Evolutionary conservation across 2,113 vertebrate genomes (phyloP).

Genomic region (Cnemophilus loriae): DNA sequence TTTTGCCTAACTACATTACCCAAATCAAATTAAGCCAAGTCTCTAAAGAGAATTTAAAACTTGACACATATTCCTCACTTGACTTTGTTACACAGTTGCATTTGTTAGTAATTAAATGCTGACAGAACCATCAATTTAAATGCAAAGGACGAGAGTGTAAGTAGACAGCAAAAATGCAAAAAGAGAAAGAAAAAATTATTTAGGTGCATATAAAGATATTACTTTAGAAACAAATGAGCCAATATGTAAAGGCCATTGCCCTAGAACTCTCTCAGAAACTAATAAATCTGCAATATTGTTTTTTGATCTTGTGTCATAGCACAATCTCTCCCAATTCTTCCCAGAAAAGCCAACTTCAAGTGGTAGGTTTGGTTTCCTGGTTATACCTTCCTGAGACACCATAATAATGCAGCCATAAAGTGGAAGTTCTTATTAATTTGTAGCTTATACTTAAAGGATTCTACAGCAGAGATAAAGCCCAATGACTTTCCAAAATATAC

Average conservation of each 20-base stretch:
- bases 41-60: not conserved
- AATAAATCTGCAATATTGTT: not conserved
- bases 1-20: not conserved
- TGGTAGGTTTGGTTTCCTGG: not conserved
- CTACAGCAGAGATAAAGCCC: not conserved
- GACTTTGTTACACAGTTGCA: not conserved
- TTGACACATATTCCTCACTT: slow-evolving; percentile 1
- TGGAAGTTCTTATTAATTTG: not conserved
- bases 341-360: not conserved
- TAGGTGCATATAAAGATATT: not conserved
- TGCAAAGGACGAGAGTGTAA: not conserved
- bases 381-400: not conserved
- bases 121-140: not conserved
- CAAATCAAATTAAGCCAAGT: slow-evolving; percentile 19
- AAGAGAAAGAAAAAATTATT: not conserved
- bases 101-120: slow-evolving; percentile 24
- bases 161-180: not conserved
- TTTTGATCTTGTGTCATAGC: not conserved
- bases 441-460: not conserved
- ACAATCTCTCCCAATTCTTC: not conserved
- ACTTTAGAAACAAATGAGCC: not conserved
- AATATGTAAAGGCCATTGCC: not conserved
- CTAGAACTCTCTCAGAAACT: not conserved
- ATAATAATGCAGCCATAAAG: not conserved
- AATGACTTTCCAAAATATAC: not conserved